These are phyloP conservation scores for Esperia sulphurella DNA, from an alignment of 2,888 invertebrate species.

Conservation along the genomic window DNA sequence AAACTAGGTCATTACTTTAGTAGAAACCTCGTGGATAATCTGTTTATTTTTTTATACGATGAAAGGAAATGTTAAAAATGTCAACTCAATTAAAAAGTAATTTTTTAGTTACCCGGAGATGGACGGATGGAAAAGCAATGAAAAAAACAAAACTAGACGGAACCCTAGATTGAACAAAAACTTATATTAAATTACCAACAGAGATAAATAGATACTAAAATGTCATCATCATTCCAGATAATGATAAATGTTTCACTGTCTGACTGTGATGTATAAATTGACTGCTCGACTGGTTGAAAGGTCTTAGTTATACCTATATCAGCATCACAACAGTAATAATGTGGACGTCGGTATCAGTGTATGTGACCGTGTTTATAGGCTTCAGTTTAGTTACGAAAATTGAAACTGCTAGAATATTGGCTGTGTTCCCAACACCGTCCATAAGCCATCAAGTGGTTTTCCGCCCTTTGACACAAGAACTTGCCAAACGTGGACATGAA, in stretches of 20 bases:
- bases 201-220: too few species aligned
- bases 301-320: not conserved
- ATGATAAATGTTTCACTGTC: not conserved
- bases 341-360: not conserved
- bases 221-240: too few species aligned
- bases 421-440: slow-evolving; percentile 50
- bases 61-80: too few species aligned
- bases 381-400: not conserved
- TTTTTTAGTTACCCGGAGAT: too few species aligned
- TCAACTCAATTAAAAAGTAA: too few species aligned
- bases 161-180: too few species aligned
- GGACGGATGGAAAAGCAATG: too few species aligned
- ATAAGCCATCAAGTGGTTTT: slow-evolving; percentile 68
- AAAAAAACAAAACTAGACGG: too few species aligned
- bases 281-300: not conserved
- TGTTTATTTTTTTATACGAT: too few species aligned
- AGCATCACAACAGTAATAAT: not conserved
- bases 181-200: too few species aligned
- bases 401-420: slow-evolving; percentile 29
- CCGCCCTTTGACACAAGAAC: slow-evolving; percentile 46
- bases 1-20: too few species aligned
- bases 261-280: not conserved
- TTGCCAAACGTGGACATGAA: slow-evolving; percentile 62
- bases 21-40: too few species aligned
- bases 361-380: not conserved